phyloP scores from a whole-genome alignment of 2,113 vertebrate species.

The Ammodytes dubius region DNA sequence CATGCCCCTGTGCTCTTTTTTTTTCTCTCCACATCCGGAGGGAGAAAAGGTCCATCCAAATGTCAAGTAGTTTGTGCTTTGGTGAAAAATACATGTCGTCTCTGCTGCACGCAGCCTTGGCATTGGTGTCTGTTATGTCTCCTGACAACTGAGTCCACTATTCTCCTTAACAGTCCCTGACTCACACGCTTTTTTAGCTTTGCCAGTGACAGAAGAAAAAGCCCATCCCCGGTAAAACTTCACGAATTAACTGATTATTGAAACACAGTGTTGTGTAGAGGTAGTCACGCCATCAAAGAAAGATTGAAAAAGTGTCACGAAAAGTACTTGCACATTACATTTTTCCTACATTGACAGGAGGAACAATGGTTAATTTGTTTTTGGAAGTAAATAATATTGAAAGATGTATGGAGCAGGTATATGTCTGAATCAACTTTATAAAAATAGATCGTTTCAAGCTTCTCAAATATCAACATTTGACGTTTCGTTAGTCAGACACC shows the following conservation, averaged over 20 bases:
- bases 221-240: slow-evolving; percentile 3
- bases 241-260: slow-evolving; percentile 1
- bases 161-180: slow-evolving; percentile 53
- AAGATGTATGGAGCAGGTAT: background rate
- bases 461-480: background rate
- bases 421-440: too few relatives aligned
- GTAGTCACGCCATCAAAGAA: background rate
- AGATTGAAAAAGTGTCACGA: background rate
- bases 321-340: too few relatives aligned
- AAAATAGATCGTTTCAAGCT: background rate
- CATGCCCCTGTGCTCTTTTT: slow-evolving; percentile 12
- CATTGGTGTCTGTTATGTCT: slow-evolving; percentile 44
- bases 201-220: slow-evolving; percentile 17
- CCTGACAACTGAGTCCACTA: slow-evolving; percentile 57
- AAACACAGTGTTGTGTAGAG: slow-evolving; percentile 9
- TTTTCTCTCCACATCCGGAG: slow-evolving; percentile 1
- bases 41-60: slow-evolving; percentile 55
- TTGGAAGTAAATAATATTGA: background rate
- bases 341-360: background rate
- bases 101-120: slow-evolving; percentile 42
- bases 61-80: slow-evolving; percentile 65
- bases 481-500: background rate
- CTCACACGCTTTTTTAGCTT: slow-evolving; percentile 34
- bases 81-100: slow-evolving; percentile 58
- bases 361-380: background rate